These are phyloP conservation scores for Drosophila suzukii DNA, from an alignment of 1,140 invertebrate genomes.

Conservation along the genomic window DNA sequence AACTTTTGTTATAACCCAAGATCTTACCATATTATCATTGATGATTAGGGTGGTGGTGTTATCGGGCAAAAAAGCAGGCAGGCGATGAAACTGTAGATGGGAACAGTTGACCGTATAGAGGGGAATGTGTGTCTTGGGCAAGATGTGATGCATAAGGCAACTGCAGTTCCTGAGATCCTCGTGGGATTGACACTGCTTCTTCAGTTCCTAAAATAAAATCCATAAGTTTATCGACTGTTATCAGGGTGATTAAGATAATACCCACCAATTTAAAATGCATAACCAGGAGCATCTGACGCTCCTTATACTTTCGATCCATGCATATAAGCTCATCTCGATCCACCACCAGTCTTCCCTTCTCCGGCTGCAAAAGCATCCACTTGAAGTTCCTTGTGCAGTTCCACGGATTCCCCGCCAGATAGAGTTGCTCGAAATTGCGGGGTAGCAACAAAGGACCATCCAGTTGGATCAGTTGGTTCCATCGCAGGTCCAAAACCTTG, in stretches of 20 bases:
- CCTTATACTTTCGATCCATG: slow-evolving; percentile 84
- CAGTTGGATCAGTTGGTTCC: slow-evolving; percentile 84
- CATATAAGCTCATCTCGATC: slow-evolving; percentile 86
- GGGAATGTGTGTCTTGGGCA: slow-evolving; percentile 84
- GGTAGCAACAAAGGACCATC: slow-evolving; percentile 78
- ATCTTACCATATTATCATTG: slow-evolving; percentile 74
- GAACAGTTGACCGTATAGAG: slow-evolving; percentile 85
- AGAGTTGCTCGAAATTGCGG: slow-evolving; percentile 78
- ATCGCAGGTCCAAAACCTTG: slow-evolving; percentile 84
- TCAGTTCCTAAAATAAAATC: slow-evolving; percentile 42
- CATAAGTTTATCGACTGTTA: not conserved
- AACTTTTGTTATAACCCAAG: no score
- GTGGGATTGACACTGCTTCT: slow-evolving; percentile 63
- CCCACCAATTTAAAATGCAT: slow-evolving; percentile 86
- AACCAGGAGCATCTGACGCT: slow-evolving; percentile 85
- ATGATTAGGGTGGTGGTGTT: slow-evolving; percentile 75
- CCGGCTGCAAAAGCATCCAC: slow-evolving; percentile 85
- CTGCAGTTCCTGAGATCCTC: slow-evolving; percentile 71
- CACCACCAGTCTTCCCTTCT: slow-evolving; percentile 83
- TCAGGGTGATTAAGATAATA: not conserved
- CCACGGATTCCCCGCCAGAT: slow-evolving; percentile 86
- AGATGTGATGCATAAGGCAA: slow-evolving; percentile 71
- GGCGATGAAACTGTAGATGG: slow-evolving; percentile 52
- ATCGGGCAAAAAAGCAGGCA: slow-evolving; percentile 71
- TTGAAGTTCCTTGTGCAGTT: slow-evolving; percentile 86